Percentiles rank a stretch among this genome's conserved stretches.
Evolutionary conservation across 2,797 vertebrate genomes (phyloP).

Genomic region (Coendou prehensilis): DNA sequence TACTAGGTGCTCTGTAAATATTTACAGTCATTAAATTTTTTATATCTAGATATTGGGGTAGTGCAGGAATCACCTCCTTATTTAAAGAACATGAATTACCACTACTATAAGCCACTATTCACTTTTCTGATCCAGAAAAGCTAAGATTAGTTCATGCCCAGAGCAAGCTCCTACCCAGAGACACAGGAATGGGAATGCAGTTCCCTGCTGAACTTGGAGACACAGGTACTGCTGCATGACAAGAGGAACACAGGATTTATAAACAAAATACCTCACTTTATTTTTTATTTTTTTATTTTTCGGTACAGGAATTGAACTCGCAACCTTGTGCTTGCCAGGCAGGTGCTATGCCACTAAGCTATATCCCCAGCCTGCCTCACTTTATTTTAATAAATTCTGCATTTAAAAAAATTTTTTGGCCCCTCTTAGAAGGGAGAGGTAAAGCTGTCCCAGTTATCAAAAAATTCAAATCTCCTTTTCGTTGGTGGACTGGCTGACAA

Average conservation of each 20-base stretch:
- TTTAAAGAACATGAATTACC: background rate
- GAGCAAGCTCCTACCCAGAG: background rate
- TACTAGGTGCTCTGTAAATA: background rate
- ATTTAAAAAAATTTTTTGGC: background rate
- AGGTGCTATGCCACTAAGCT: too few relatives aligned
- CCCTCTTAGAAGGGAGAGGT: slow-evolving; percentile 72
- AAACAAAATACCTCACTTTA: slow-evolving; percentile 36
- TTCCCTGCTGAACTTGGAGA: background rate
- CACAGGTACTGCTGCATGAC: background rate
- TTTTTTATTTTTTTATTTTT: too few relatives aligned
- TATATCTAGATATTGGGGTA: background rate
- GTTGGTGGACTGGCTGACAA: slow-evolving; percentile 86
- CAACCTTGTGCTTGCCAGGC: too few relatives aligned
- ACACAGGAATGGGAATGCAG: background rate
- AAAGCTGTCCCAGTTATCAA: slow-evolving; percentile 83
- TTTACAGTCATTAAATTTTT: background rate
- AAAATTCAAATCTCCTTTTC: slow-evolving; percentile 89
- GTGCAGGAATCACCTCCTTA: background rate
- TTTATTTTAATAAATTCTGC: slow-evolving; percentile 83
- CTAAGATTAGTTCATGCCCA: background rate
- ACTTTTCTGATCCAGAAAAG: background rate
- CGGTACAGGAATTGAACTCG: too few relatives aligned
- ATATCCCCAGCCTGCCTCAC: too few relatives aligned
- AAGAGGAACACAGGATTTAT: background rate
- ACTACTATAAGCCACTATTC: background rate